Base-by-base conservation (phyloP, 1,140 invertebrate species). In the Marisa cornuarietis region DNA sequence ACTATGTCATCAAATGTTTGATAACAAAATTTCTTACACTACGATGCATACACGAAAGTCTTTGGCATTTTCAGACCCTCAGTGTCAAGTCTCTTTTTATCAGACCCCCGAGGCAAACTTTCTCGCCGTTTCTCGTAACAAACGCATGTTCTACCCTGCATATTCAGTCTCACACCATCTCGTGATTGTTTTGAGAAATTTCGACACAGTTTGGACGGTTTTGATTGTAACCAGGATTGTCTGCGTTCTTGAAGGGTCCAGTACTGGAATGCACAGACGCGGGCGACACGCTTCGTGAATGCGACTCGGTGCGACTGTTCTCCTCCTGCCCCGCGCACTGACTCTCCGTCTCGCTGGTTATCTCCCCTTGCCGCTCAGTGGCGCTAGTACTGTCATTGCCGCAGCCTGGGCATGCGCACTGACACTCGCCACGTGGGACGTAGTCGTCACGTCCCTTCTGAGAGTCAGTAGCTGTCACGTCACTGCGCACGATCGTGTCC, bases 261-360 rank as follows among this genome's bases (percentile, higher is more conserved):
- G 31, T 4, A 42, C 3, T 42, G 31, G 31, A 42, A 42, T 42
- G 65, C 6, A 49, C 68, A 13, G 75, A 76, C 6, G 63, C 22
- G 20, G 61, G 62, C 63, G 63, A 77, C 42, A n/a, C 63, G 22
- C 31, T 42, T 14, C 20, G 42, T 3, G 65, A 77, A 49, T 77
- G 65, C 49, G 63, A 77, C 49, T 77, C 76, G 0, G 76, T 77
- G 18, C 63, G 65, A 51, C 63, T 68, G 51, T 68, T 77, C 42
- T 63, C 14, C 22, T 68, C 54, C 42, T 49, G 42, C 16, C 75
- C 42, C 22, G 20, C 49, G 13, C 65, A 26, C 63, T 77, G 76
- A 42, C 76, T 77, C 76, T 77, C 76, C 49, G 76, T 77, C 49
- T 77, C 76, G 76, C 76, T 77, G 9, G 68, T 51, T 13, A 22